phyloP scores from a whole-genome alignment of 1,140 invertebrate genomes.

The Heliconius congener region DNA sequence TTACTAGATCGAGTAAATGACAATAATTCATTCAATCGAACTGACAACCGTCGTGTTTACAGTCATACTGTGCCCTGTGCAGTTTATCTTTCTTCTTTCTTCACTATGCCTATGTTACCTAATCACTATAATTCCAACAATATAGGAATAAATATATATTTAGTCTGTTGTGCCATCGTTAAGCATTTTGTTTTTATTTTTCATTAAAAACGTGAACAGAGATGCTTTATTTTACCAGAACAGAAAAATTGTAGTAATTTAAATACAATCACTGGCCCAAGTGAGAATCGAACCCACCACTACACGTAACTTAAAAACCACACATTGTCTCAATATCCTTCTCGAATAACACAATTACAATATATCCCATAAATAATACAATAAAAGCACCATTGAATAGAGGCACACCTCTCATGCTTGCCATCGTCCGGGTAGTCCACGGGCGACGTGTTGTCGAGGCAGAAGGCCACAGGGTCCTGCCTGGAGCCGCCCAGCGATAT shows the following conservation, averaged over 20 bases:
- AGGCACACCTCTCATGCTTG: conserved; percentile 65
- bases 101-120: no score
- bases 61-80: no score
- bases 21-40: neutral
- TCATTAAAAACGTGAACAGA: no score
- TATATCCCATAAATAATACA: neutral
- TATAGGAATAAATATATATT: no score
- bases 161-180: no score
- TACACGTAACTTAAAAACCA: neutral
- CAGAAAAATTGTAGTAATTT: no score
- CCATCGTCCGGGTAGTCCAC: conserved; percentile 66
- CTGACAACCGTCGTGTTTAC: neutral
- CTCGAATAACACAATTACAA: neutral
- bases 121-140: no score
- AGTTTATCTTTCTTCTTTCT: no score
- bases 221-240: no score
- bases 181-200: no score
- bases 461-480: conserved; percentile 94
- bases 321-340: neutral
- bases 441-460: conserved; percentile 85
- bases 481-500: conserved; percentile 92
- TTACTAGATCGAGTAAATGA: neutral
- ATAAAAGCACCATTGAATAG: neutral
- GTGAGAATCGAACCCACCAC: no score
- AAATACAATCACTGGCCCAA: no score